These are phyloP conservation scores for Rhinichthys osculus DNA, from an alignment of 2,797 vertebrate genomes.

Conservation along the genomic window DNA sequence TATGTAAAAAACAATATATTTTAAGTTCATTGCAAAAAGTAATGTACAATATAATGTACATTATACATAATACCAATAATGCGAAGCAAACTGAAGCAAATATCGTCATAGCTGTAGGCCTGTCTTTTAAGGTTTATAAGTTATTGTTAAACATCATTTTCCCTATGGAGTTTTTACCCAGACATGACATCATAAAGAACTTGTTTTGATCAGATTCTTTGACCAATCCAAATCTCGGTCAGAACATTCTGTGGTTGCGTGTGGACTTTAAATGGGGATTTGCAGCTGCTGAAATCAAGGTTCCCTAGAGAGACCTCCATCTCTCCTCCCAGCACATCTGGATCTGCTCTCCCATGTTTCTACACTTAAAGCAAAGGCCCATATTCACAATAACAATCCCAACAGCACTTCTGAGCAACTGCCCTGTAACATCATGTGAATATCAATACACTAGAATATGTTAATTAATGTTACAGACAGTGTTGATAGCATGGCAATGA, in stretches of 20 bases:
- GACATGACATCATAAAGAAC: not conserved
- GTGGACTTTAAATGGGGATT: slow-evolving; percentile 11
- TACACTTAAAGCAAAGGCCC: not conserved
- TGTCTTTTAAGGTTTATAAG: not conserved
- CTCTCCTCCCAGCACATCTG: slow-evolving; percentile 42
- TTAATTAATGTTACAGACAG: not conserved
- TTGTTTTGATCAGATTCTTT: not conserved
- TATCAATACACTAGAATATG: not conserved
- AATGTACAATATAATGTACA: not conserved
- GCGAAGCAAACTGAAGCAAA: not conserved
- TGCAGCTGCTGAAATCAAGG: not conserved
- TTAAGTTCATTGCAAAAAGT: not conserved
- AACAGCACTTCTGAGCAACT: not conserved
- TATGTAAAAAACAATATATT: too few relatives aligned
- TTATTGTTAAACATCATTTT: not conserved
- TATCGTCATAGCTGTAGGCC: not conserved
- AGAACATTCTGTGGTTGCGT: slow-evolving; percentile 20
- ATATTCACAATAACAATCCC: slow-evolving; percentile 10
- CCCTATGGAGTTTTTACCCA: not conserved
- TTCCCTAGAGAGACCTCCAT: not conserved
- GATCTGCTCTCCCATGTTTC: slow-evolving; percentile 4
- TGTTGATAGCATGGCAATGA: not conserved
- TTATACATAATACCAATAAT: too few relatives aligned
- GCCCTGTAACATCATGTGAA: not conserved
- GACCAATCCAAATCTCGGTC: not conserved